Percentiles rank a stretch among this genome's conserved stretches.
phyloP scores from a whole-genome alignment of 1,140 invertebrate genomes.

The Anastrepha obliqua region DNA sequence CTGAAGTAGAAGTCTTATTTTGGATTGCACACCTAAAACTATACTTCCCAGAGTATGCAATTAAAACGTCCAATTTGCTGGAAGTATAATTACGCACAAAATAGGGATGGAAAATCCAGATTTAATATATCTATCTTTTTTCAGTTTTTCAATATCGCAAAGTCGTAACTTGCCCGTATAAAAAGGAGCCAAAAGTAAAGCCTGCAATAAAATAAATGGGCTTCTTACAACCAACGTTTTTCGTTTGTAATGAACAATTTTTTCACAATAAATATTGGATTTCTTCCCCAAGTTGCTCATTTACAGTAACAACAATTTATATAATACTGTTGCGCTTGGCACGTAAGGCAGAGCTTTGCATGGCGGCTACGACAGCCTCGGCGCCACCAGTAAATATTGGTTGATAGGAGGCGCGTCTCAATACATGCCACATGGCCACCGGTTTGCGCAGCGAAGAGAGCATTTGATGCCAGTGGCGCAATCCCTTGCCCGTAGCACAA shows the following conservation, averaged over 20 bases:
- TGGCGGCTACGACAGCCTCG: slow-evolving; percentile 68
- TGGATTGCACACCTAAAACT: slow-evolving; percentile 25
- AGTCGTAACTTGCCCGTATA: neutral
- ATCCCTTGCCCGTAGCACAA: slow-evolving; percentile 80
- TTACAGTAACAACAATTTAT: slow-evolving; percentile 22
- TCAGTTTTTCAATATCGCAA: too few relatives aligned
- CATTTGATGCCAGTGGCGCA: slow-evolving; percentile 91
- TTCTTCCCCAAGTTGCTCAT: too few relatives aligned
- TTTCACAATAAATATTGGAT: neutral
- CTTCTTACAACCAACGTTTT: neutral
- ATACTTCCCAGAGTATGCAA: neutral
- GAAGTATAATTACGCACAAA: neutral
- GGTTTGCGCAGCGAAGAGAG: slow-evolving; percentile 86
- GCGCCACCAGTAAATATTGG: slow-evolving; percentile 69
- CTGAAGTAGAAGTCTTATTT: slow-evolving; percentile 34
- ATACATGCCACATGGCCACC: slow-evolving; percentile 89
- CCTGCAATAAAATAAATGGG: neutral
- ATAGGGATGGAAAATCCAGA: neutral
- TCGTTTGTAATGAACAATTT: neutral
- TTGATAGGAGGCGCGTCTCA: slow-evolving; percentile 75
- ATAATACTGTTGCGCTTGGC: slow-evolving; percentile 72
- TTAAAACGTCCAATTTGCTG: slow-evolving; percentile 1
- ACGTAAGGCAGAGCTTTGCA: slow-evolving; percentile 67
- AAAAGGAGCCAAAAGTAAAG: neutral
- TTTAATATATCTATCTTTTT: neutral